Conservation (phyloP, 2,797 vertebrate species). For the Furcifer pardalis region DNA sequence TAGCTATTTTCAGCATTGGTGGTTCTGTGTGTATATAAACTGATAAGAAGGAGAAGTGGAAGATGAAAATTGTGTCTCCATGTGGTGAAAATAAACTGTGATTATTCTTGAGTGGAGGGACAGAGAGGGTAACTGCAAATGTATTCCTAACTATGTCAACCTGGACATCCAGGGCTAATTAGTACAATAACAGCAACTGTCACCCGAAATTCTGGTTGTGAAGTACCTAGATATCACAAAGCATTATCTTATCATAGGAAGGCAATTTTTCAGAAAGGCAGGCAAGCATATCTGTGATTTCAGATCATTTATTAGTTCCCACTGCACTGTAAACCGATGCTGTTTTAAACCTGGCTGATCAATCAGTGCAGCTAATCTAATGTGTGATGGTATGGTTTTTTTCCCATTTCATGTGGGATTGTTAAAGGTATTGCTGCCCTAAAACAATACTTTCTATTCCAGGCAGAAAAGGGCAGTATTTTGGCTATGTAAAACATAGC, state of each 20-base stretch:
- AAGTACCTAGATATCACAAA: background rate
- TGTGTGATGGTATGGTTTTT: background rate
- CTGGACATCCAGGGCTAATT: background rate
- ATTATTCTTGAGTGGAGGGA: background rate
- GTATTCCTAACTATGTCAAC: background rate
- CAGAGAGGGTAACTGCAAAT: background rate
- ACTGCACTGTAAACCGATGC: background rate
- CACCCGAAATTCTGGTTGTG: background rate
- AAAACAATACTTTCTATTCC: conserved; percentile 9
- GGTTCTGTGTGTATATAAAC: background rate
- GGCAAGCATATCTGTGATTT: background rate
- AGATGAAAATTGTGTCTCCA: background rate
- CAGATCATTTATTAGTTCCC: background rate
- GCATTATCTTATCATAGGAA: background rate
- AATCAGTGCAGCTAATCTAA: background rate
- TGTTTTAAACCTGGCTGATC: background rate
- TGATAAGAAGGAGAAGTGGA: background rate
- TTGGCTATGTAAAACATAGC: conserved; percentile 15
- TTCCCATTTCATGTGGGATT: background rate
- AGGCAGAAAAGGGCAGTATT: background rate
- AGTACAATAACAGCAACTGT: background rate
- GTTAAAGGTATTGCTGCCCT: background rate
- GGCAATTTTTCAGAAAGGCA: too few species aligned
- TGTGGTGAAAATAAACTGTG: background rate
- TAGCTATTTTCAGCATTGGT: background rate